These are phyloP conservation scores for Uloborus plumipes DNA, from an alignment of 2,888 invertebrate genomes.

Conservation along the genomic window DNA sequence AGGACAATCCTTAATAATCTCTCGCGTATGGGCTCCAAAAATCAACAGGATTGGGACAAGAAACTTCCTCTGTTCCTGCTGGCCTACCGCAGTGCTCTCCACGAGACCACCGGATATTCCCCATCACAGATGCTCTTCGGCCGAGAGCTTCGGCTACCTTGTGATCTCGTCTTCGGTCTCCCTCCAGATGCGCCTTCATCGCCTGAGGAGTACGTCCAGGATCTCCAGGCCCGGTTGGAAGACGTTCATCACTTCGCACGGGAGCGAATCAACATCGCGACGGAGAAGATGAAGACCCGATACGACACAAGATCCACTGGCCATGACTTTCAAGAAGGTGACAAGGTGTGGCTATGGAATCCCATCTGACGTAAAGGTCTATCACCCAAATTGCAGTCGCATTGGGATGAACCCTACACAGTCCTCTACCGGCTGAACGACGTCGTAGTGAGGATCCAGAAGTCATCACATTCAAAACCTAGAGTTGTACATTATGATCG, in stretches of 20 bases:
- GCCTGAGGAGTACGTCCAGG: background rate
- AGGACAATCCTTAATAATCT: no score
- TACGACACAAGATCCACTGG: background rate
- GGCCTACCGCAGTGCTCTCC: background rate
- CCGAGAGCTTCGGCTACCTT: background rate
- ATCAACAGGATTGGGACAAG: slow-evolving; percentile 10
- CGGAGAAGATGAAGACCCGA: background rate
- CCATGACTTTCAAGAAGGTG: background rate
- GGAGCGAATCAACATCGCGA: background rate
- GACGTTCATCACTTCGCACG: slow-evolving; percentile 6
- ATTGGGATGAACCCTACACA: slow-evolving; percentile 10
- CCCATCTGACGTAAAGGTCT: no score
- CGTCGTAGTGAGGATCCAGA: background rate
- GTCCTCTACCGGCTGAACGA: slow-evolving; percentile 3
- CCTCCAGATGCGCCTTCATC: background rate
- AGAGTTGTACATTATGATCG: no score
- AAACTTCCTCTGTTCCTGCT: background rate
- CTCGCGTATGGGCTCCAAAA: background rate
- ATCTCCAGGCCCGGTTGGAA: slow-evolving; percentile 3
- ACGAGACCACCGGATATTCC: slow-evolving; percentile 9
- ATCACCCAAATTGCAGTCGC: background rate
- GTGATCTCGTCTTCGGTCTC: background rate
- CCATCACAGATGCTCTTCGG: slow-evolving; percentile 7
- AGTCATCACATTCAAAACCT: no score
- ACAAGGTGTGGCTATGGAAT: background rate